phyloP scores from a whole-genome alignment of 1,140 invertebrate genomes.

The Drosophila simulans region DNA sequence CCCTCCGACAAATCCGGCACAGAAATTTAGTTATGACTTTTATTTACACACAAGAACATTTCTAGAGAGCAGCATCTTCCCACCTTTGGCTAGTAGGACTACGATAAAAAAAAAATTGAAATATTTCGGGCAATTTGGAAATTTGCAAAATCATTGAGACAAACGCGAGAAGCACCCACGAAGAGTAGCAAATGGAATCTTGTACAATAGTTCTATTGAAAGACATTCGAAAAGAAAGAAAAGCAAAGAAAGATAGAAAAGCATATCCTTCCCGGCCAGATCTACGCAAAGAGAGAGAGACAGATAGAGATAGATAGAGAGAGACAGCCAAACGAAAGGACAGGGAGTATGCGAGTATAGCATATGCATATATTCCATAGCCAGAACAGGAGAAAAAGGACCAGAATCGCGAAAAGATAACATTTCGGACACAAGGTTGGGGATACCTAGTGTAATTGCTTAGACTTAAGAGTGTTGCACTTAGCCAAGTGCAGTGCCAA shows the following conservation, averaged over 20 bases:
- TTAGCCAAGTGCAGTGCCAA: constrained; percentile 70
- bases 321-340: constrained; percentile 24
- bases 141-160: constrained; percentile 79
- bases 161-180: constrained; percentile 55
- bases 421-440: constrained; percentile 78
- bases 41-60: constrained; percentile 38
- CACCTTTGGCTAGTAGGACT: constrained; percentile 47
- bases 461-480: constrained; percentile 71
- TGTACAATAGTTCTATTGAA: constrained; percentile 83
- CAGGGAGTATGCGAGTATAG: not conserved
- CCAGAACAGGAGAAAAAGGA: constrained; percentile 19
- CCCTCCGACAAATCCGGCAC: constrained; percentile 16
- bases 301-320: constrained; percentile 30
- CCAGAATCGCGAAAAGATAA: constrained; percentile 12
- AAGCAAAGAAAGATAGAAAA: not conserved
- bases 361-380: constrained; percentile 17
- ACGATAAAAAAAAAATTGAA: constrained; percentile 1
- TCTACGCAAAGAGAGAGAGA: constrained; percentile 58
- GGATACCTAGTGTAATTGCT: constrained; percentile 85
- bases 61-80: constrained; percentile 36
- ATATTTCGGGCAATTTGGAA: constrained; percentile 73
- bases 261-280: constrained; percentile 23
- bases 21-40: constrained; percentile 65
- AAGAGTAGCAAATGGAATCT: constrained; percentile 82
- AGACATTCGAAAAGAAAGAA: constrained; percentile 37